Base-by-base conservation (phyloP, 2,113 vertebrate species). In the Engystomops pustulosus region DNA sequence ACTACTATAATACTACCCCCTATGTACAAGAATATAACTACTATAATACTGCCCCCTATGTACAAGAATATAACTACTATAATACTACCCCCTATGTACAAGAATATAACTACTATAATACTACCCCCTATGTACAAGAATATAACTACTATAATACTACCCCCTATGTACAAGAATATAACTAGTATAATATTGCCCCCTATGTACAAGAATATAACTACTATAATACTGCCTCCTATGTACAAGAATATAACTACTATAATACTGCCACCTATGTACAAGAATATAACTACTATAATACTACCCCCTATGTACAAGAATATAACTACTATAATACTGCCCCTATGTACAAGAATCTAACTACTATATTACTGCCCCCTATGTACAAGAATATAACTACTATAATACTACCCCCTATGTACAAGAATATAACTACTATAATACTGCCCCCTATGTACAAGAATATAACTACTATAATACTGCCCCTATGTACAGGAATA, bases 211-310 rank as follows among this genome's bases (percentile, higher is more conserved):
- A 65, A 65, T 65, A 65, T 32, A 17, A 65, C 27, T 65, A 17
- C 60, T 30, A 65, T 65, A 25, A 60, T 60, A 27, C 55, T 60
- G 55, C 2, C 23, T 14, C 55, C 23, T 60, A 60, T 60, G 15
- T 60, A 60, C 55, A 60, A 60, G 55, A 60, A 60, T 60, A 60
- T 62, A 62, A 62, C 58, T 62, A 62, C 58, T 62, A 62, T 30
- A 62, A 62, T 62, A 60, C 23, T 60, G 23, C 55, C 23, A 4
- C 55, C 55, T 60, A 60, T 60, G 15, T 60, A 60, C 23, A 27
- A 60, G 55, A 60, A 60, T 60, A 60, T 60, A 32, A 65, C 27
- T 32, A 65, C 60, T 65, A 32, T 65, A 65, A 65, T 32, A 65
- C 60, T 65, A 10, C 60, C n/a, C 1, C 60, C 60, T 65, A 65